Conservation (phyloP, 2,888 invertebrate genomes). For the Lasius fuliginosus region DNA sequence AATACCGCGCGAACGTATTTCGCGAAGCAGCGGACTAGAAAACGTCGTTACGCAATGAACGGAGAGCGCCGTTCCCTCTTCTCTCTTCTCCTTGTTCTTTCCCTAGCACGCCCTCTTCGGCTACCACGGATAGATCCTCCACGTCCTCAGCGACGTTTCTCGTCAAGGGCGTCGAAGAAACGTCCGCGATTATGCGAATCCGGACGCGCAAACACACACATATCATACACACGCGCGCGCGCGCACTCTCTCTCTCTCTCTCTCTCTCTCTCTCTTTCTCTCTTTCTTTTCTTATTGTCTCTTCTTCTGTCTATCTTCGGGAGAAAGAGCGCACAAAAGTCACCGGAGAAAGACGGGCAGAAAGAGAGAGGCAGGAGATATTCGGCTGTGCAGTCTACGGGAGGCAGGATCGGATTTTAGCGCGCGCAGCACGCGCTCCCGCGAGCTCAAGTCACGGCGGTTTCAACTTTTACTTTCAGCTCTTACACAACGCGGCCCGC, state of each 20-base stretch:
- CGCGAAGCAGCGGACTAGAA: slow-evolving; percentile 67
- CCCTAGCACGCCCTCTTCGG: slow-evolving; percentile 36
- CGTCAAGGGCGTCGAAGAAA: slow-evolving; percentile 42
- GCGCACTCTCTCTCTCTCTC: neutral
- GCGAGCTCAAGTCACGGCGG: slow-evolving; percentile 81
- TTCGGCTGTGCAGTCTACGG: slow-evolving; percentile 77
- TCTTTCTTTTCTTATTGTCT: neutral
- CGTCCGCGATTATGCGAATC: slow-evolving; percentile 31
- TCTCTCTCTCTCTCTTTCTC: neutral
- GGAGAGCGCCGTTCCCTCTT: slow-evolving; percentile 25
- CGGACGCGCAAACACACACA: slow-evolving; percentile 1
- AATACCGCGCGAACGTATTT: slow-evolving; percentile 46
- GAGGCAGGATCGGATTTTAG: slow-evolving; percentile 82
- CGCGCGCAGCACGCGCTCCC: slow-evolving; percentile 84
- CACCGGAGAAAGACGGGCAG: slow-evolving; percentile 39
- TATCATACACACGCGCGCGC: neutral
- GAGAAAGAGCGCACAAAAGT: slow-evolving; percentile 55
- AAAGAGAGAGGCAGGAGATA: slow-evolving; percentile 71
- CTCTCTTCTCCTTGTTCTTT: slow-evolving; percentile 16
- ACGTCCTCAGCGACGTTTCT: neutral
- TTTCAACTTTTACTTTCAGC: slow-evolving; percentile 87
- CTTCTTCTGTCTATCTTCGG: neutral
- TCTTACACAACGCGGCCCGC: slow-evolving; percentile 85
- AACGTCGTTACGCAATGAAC: slow-evolving; percentile 69
- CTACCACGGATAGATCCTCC: slow-evolving; percentile 36